Base-by-base conservation (phyloP, 2,888 invertebrate genomes). In the Watsonalla cultraria region DNA sequence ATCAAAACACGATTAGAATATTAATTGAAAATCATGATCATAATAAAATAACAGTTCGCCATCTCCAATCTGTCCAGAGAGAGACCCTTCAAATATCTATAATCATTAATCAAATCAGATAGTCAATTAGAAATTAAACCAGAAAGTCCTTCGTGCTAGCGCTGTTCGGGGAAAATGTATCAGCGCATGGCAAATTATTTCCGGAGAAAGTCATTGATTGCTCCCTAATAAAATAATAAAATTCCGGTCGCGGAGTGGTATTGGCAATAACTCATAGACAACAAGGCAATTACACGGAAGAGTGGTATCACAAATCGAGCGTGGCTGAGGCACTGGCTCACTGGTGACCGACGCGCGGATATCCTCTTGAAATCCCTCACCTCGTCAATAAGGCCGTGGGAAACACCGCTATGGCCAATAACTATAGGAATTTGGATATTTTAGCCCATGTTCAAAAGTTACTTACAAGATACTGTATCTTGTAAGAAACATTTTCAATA, bases 231-330 rank as follows among this genome's bases (percentile, higher is more conserved):
- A 45, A 53, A 45, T 60, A 61, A 55, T 56, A 56, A 64, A 66
- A 59, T 61, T 59, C 54, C 53, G 57, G 14, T 51, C 53, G 53
- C 46, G 51, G 52, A 55, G 59, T 58, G 54, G 54, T 55, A 46
- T 47, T 9, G 15, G 48, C 14, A 45, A 56, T 64, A 71, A 75
- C 70, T 73, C 66, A 69, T 70, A 67, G 62, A 71, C 65, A 82
- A 78, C 71, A 55, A 76, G 73, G 67, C 62, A 78, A 84, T 86
- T 76, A 78, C 72, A 79, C 68, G 84, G 77, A 76, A 65, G 69
- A 74, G 54, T 64, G 66, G 72, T 60, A 59, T 55, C 65, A 62
- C 68, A 75, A 76, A 76, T 81, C 66, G 65, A 79, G 70, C 80
- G 73, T 73, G 66, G 57, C 62, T 64, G 57, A 62, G 55, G 52